Percentiles rank a stretch among this genome's conserved stretches.
Evolutionary conservation across 2,888 invertebrate species (phyloP).

Genomic region (Trichopria drosophilae): DNA sequence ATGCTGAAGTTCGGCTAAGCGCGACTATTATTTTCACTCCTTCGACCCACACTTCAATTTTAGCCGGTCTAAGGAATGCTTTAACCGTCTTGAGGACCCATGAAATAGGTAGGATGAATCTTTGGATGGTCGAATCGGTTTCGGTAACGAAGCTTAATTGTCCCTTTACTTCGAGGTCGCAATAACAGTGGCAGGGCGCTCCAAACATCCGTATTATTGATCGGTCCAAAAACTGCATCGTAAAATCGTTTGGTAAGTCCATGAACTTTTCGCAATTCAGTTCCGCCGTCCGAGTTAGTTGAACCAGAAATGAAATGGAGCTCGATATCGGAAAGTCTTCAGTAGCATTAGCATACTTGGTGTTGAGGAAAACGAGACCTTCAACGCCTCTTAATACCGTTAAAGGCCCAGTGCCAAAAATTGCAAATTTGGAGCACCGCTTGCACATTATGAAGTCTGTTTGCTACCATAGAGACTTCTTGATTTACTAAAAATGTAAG

Average conservation of each 20-base stretch:
- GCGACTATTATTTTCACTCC: constrained; percentile 84
- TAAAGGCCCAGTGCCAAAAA: constrained; percentile 80
- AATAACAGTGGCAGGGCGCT: constrained; percentile 82
- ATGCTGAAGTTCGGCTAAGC: constrained; percentile 77
- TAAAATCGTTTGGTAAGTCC: constrained; percentile 77
- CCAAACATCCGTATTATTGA: constrained; percentile 79
- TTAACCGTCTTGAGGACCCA: constrained; percentile 79
- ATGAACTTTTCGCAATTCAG: constrained; percentile 78
- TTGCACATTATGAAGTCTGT: constrained; percentile 76
- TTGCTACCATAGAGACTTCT: constrained; percentile 77
- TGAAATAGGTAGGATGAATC: constrained; percentile 90
- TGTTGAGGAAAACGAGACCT: constrained; percentile 85
- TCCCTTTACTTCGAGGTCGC: constrained; percentile 82
- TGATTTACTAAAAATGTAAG: constrained; percentile 80
- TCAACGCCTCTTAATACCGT: constrained; percentile 89
- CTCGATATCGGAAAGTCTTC: constrained; percentile 89
- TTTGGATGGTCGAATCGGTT: constrained; percentile 87
- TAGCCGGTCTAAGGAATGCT: no score
- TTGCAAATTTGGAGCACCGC: constrained; percentile 81
- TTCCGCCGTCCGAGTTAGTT: constrained; percentile 83
- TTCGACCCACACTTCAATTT: constrained; percentile 77
- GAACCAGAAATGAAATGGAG: constrained; percentile 87
- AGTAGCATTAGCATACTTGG: constrained; percentile 77
- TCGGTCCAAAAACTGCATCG: constrained; percentile 72
- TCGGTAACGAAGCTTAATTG: constrained; percentile 76